Evolutionary conservation across 2,113 vertebrate genomes (phyloP), one percentile per base, ranked within the genome.

Genomic region (Hiodon alosoides): DNA sequence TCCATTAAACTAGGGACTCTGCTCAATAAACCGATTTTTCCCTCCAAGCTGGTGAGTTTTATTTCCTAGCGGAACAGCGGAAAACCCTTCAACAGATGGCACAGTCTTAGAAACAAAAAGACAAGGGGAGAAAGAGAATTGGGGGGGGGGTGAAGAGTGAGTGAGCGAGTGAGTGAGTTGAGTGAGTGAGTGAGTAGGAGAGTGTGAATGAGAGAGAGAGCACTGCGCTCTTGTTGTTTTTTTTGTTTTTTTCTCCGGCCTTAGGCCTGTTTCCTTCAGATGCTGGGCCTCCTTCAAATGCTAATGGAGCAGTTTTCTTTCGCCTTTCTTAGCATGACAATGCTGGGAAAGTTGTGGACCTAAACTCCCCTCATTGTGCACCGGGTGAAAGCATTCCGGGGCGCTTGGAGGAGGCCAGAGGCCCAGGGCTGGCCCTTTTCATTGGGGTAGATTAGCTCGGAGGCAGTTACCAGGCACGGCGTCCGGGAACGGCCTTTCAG

Each of bases 311-410:
- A 46, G 72, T 77, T 75, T 79, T 80, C 81, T 80, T 77, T 61
- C 67, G 67, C 71, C 77, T 74, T 70, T 80, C 79, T 83, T 83
- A 83, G 79, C 81, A 83, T 83, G 79, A 80, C 81, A 83, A 82
- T 80, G 79, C 81, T 83, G 81, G 81, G 81, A 83, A 80, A 80
- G 77, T 72, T 76, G 78, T 68, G 76, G 80, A 79, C 76, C 81
- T 83, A 80, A 83, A 83, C 81, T 83, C 72, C 55, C 31, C 69
- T 72, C 81, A 75, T 83, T 83, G 81, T 83, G 69, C 67, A 51
- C 65, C 16, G 46, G 77, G 72, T 80, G 81, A 79, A 82, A 80
- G 77, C 77, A 80, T 82, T 82, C 79, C 74, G 68, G 16, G 79
- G 74, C 71, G 65, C 81, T 77, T 75, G 71, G 79, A 79, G 79